Evolutionary conservation across 2,113 vertebrate species (phyloP), one percentile per base, ranked within the genome.

Genomic region (Nasalis larvatus): DNA sequence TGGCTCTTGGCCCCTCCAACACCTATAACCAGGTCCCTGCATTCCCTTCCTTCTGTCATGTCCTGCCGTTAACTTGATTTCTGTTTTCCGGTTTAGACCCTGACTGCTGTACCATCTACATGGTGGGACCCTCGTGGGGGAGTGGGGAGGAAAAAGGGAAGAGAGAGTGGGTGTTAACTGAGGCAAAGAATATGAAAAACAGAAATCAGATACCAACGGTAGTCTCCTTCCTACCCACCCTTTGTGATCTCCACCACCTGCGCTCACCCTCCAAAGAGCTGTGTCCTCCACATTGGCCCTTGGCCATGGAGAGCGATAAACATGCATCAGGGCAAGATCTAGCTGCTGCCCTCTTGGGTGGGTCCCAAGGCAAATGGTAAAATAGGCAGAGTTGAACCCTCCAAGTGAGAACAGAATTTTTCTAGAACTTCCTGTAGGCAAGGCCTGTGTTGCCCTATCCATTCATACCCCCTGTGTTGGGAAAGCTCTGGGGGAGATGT

Each of bases 111-210:
- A 37, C n/a, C 87, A 45, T 4, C 8, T 40, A 32, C 66, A 45
- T 60, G 69, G 69, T 35, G 49, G 68, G 47, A 71, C 18, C 11
- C n/a, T 49, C 63, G 35, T 14, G 1, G 45, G 54, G 30, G 30
- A 14, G 2, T 8, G 2, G 49, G 13, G 3, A 69, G 40, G 11
- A 6, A 3, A 11, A 1, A 0, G 35, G 25, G 14, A n/a, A 9
- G n/a, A 66, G n/a, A 16, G n/a, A 49, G 17, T 35, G 23, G 35
- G 1, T 71, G 60, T 20, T 16, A 35, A 71, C 18, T 69, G 25
- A 82, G 13, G 18, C 11, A 74, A 32, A 73, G 69, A 77, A 56
- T 10, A 42, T 83, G 63, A 37, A 71, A 91, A 49, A 32, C 3
- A 66, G 52, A 86, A 56, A 85, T 37, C 35, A 27, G 35, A 35